A percentile compares a stretch with the other conserved stretches of the same genome.
Evolutionary conservation across 2,797 vertebrate genomes (phyloP).

Genomic region (Pampus argenteus): DNA sequence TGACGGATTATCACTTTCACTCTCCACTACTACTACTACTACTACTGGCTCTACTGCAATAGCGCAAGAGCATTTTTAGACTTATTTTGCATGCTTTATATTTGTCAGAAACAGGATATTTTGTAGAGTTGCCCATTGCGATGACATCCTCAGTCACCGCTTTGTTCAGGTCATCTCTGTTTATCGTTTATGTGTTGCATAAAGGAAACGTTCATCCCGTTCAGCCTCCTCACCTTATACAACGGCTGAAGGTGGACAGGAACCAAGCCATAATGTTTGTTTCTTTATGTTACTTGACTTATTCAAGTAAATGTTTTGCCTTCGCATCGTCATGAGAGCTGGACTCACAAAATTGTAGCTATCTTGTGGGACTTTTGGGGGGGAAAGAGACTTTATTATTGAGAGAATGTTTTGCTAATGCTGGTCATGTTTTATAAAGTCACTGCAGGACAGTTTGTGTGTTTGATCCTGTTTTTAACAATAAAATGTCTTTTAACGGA

Average conservation of each 20-base stretch:
- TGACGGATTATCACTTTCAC: conserved; percentile 15
- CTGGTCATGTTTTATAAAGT: conserved; percentile 87
- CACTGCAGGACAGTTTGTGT: conserved; percentile 88
- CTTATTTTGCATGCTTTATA: conserved; percentile 69
- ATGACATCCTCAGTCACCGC: conserved; percentile 1
- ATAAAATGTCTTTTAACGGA: conserved; percentile 55
- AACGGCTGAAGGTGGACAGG: conserved; percentile 64
- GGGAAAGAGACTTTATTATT: conserved; percentile 50
- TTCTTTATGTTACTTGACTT: conserved; percentile 54
- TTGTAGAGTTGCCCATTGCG: conserved; percentile 14
- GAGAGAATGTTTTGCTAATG: conserved; percentile 76
- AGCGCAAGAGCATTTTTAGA: conserved; percentile 4
- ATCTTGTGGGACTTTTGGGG: conserved; percentile 37
- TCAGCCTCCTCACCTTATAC: conserved; percentile 40
- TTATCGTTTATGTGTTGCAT: conserved; percentile 51
- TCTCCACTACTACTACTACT: no score
- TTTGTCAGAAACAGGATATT: conserved; percentile 21
- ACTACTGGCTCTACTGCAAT: not conserved
- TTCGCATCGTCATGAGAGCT: conserved; percentile 77
- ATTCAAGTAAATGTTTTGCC: conserved; percentile 47
- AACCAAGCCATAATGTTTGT: conserved; percentile 71
- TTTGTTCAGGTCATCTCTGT: conserved; percentile 16
- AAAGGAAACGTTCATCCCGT: conserved; percentile 52
- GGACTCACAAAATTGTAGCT: conserved; percentile 75
- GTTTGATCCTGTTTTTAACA: conserved; percentile 59